Evolutionary conservation across 2,888 invertebrate species (phyloP), one percentile per base, ranked within the genome.

Genomic region (Aphodius granarius): DNA sequence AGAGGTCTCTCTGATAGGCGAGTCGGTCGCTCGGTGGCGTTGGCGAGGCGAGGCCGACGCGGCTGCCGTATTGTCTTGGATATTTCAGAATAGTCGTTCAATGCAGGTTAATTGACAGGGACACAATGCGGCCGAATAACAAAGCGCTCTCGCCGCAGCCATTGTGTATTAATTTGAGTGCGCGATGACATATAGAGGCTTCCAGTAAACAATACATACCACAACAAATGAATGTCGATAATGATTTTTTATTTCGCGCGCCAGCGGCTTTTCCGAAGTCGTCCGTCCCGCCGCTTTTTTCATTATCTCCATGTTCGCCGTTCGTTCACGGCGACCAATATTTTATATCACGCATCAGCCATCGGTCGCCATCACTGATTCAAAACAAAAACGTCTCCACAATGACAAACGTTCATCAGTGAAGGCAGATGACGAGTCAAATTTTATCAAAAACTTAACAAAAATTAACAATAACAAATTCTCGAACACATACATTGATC

Each of bases 111-210:
- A 86, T 86, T 86, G 86, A 86, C 85, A 85, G 83, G 80, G 84
- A 85, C 84, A 86, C 85, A 86, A 86, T 85, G 84, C 85, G 82
- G 83, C 81, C 84, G 82, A 84, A 86, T 85, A 86, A 86, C 86
- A 86, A 86, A 85, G 86, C 84, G 82, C 81, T 83, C 84, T 83
- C 83, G 83, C 84, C 83, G 83, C 83, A 82, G 83, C 86, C 84
- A 86, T 86, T 86, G 85, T 86, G 84, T 84, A 84, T 85, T 86
- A 85, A 86, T 86, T 86, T 85, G 84, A 85, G 84, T 85, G 84
- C 83, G 84, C 84, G 84, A 84, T 85, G 85, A 85, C 84, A 85
- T 84, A 85, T 83, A 85, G 83, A 83, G 83, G 82, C 83, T 83
- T 80, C 82, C 83, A 81, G 81, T 83, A 83, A 84, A 84, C 84